Evolutionary conservation across 2,888 invertebrate species (phyloP).

Genomic region (Octonoba sinensis): DNA sequence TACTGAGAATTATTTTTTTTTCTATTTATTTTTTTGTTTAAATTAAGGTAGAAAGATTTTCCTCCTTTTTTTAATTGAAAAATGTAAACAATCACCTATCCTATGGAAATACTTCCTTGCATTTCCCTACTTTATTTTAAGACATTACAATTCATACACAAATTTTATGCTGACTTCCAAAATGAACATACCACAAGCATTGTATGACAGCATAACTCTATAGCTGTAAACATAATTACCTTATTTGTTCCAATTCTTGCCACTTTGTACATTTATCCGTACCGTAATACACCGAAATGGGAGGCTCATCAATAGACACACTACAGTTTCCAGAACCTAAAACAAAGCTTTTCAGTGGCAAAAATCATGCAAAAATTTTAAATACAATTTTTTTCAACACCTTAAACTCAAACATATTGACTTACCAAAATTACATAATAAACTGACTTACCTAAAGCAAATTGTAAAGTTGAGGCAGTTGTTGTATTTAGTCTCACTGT

Average conservation of each 20-base stretch:
- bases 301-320: conserved; percentile 49
- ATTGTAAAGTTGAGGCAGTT: conserved; percentile 70
- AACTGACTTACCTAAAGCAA: conserved; percentile 69
- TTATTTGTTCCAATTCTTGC: conserved; percentile 56
- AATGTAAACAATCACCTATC: too few relatives aligned
- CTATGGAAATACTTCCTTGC: too few relatives aligned
- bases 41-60: too few relatives aligned
- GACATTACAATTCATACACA: too few relatives aligned
- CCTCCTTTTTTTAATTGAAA: too few relatives aligned
- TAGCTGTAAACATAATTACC: conserved; percentile 26
- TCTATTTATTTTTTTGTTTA: too few relatives aligned
- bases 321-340: conserved; percentile 54
- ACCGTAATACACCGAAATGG: conserved; percentile 58
- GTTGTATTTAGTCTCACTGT: conserved; percentile 70
- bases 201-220: too few relatives aligned
- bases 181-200: too few relatives aligned
- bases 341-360: background rate
- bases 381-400: background rate
- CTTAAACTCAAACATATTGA: background rate
- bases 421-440: conserved; percentile 45
- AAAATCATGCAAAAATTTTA: background rate
- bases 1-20: too few relatives aligned
- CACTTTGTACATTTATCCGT: conserved; percentile 57
- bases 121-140: too few relatives aligned
- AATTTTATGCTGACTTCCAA: too few relatives aligned